A percentile compares a stretch with the other conserved stretches of the same genome.
Evolutionary conservation across 2,797 vertebrate species (phyloP).

Genomic region (Pagetopsis macropterus): DNA sequence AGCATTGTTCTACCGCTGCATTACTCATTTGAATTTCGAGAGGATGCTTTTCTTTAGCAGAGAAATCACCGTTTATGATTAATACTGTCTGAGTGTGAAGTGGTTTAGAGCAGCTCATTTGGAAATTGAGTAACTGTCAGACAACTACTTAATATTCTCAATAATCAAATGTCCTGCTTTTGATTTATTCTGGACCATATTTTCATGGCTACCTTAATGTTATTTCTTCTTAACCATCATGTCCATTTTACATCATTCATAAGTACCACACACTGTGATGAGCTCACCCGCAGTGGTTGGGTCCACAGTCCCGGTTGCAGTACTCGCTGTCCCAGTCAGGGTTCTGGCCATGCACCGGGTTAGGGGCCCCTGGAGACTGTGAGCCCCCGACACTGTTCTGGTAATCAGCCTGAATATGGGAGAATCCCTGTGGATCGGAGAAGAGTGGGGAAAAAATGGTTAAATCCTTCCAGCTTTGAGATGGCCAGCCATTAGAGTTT

Average conservation of each 20-base stretch:
- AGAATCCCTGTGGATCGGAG: conserved; percentile 87
- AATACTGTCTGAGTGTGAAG: conserved; percentile 70
- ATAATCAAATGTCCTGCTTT: conserved; percentile 35
- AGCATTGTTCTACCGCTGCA: conserved; percentile 70
- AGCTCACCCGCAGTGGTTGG: conserved; percentile 94
- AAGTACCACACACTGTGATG: neutral
- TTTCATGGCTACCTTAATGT: neutral
- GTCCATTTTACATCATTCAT: neutral
- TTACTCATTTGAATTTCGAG: conserved; percentile 78
- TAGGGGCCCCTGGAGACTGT: conserved; percentile 92
- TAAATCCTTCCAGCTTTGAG: conserved; percentile 9
- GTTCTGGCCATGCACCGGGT: conserved; percentile 87
- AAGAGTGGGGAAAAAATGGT: conserved; percentile 7
- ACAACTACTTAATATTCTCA: conserved; percentile 49
- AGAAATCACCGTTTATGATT: conserved; percentile 71
- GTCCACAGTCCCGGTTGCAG: conserved; percentile 95
- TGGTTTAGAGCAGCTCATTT: conserved; percentile 61
- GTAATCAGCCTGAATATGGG: conserved; percentile 94
- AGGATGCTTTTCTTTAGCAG: conserved; percentile 70
- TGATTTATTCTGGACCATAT: conserved; percentile 15
- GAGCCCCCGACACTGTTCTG: conserved; percentile 90
- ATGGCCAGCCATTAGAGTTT: conserved; percentile 29
- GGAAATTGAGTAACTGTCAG: conserved; percentile 70
- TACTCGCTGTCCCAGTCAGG: conserved; percentile 95
- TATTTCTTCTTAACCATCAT: conserved; percentile 5